These are phyloP conservation scores for pig (Sus scrofa) DNA, from an alignment of 2,113 vertebrate species.

Conservation along the genomic window T2T-Sscrofa CM000828.6:42363001-42363500, in stretches of 20 bases:
- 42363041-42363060: not conserved
- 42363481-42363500: constrained; percentile 43
- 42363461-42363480: not conserved
- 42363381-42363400: not conserved
- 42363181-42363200: too few species aligned
- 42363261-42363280: too few species aligned
- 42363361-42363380: not conserved
- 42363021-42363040: not conserved
- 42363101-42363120: not conserved
- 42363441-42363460: not conserved
- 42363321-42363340: too few species aligned
- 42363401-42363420: not conserved
- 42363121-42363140: too few species aligned
- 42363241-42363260: too few species aligned
- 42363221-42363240: too few species aligned
- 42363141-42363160: too few species aligned
- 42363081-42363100: not conserved
- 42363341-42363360: not conserved
- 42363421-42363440: not conserved
- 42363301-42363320: too few species aligned
- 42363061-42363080: constrained; percentile 26
- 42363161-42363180: too few species aligned
- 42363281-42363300: too few species aligned
- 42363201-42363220: too few species aligned
- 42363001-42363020: not conserved